These are phyloP conservation scores for Lomographa bimaculata DNA, from an alignment of 2,888 invertebrate genomes.

Conservation along the genomic window DNA sequence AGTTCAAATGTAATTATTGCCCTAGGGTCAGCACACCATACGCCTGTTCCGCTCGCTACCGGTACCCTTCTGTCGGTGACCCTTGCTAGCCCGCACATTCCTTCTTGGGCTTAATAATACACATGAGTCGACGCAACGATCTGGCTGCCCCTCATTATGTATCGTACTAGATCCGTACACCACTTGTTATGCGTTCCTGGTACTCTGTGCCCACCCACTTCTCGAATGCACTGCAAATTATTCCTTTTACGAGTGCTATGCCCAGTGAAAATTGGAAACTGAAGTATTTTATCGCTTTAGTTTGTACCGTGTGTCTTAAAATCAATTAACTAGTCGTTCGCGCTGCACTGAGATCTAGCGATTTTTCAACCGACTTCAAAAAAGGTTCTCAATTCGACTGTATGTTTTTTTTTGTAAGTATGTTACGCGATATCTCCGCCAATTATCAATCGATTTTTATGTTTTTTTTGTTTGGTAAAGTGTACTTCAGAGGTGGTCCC, in stretches of 20 bases:
- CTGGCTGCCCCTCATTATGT: constrained; percentile 71
- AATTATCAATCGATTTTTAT: too few relatives aligned
- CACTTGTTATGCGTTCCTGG: constrained; percentile 52
- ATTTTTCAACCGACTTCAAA: too few relatives aligned
- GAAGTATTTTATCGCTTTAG: too few relatives aligned
- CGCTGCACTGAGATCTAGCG: too few relatives aligned
- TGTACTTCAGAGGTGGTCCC: too few relatives aligned
- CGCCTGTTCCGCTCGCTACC: constrained; percentile 53
- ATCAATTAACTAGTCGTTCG: too few relatives aligned
- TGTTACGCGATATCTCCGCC: too few relatives aligned
- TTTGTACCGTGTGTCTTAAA: too few relatives aligned
- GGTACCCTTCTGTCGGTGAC: constrained; percentile 66
- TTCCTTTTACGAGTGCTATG: constrained; percentile 5
- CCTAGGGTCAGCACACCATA: constrained; percentile 53
- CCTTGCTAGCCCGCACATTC: constrained; percentile 69
- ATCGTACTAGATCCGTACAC: constrained; percentile 43
- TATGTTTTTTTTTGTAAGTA: too few relatives aligned
- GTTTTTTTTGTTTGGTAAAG: too few relatives aligned
- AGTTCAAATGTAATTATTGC: constrained; percentile 47
- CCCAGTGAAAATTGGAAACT: too few relatives aligned
- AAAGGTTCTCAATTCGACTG: too few relatives aligned
- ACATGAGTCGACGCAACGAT: constrained; percentile 73
- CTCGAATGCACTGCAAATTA: constrained; percentile 17
- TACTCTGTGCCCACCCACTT: constrained; percentile 40
- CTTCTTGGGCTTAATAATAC: constrained; percentile 81